These are phyloP conservation scores for Ascidia mentula DNA, from an alignment of 23 tunicate species.

Conservation along the genomic window DNA sequence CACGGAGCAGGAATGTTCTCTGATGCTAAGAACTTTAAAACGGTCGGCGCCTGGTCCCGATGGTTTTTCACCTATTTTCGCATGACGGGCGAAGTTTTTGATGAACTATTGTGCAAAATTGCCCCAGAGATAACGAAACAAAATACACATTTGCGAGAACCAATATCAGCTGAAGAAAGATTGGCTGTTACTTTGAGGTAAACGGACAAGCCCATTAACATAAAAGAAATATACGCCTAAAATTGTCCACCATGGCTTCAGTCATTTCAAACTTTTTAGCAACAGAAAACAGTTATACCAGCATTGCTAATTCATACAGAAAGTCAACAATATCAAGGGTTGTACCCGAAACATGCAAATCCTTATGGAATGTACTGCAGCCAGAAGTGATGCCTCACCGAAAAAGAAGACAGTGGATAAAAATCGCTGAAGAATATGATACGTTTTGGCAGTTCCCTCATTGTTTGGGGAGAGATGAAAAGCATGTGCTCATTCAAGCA, in stretches of 20 bases:
- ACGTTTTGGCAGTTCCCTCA: too few species aligned
- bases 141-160: neutral
- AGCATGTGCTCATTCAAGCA: neutral
- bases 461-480: too few species aligned
- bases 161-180: conserved; percentile 1
- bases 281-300: conserved; percentile 15
- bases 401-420: neutral
- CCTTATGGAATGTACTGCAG: conserved; percentile 28
- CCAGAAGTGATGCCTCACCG: conserved; percentile 29
- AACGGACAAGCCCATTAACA: neutral
- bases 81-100: conserved; percentile 1
- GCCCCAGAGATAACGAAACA: neutral
- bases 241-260: too few species aligned
- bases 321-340: conserved; percentile 6
- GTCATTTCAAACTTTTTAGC: conserved; percentile 38
- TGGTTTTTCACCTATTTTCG: conserved; percentile 15
- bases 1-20: neutral
- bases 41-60: neutral
- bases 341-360: conserved; percentile 29
- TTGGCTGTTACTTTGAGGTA: conserved; percentile 24
- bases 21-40: neutral
- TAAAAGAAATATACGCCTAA: neutral
- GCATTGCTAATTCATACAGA: conserved; percentile 14
- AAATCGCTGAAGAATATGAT: conserved; percentile 10
- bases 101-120: neutral